Base-by-base conservation (phyloP, 2,113 vertebrate genomes). In the Chaetops frenatus region DNA sequence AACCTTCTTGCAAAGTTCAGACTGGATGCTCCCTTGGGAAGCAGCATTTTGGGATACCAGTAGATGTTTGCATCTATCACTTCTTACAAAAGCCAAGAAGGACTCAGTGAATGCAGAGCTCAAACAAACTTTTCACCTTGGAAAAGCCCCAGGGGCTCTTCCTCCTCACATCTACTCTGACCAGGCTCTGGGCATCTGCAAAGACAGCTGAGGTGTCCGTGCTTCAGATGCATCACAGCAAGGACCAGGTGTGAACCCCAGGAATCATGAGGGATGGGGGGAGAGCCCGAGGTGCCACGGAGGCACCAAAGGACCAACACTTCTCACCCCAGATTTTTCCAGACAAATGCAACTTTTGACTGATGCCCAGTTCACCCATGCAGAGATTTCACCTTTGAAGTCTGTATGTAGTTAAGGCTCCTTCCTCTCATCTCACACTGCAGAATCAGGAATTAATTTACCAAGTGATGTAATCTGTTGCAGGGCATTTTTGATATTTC, bases 361-460 rank as follows among this genome's bases (percentile, higher is more conserved):
- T 28, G 12, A 69, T 27, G 19, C 8, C 25, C 31, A 23, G 31
- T 15, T 76, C 1, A 1, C 53, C 31, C 24, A 81, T 0, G 0
- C 23, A 81, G 29, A 69, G 36, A 38, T 51, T 74, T 89, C 60
- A 36, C 16, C 20, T 56, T 56, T 56, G 35, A 70, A 23, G 44
- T 36, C 12, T 35, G 9, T 6, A n/a, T 60, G 44, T 12, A 48
- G 22, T 67, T 67, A 3, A 35, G 20, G 45, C 5, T 92, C n/a
- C 38, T 72, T 82, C 44, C 12, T 78, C 9, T 22, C 11, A 14
- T 12, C 33, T 72, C 50, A 62, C 11, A 3, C 7, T n/a, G 17
- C 23, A 92, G 56, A 76, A 78, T 1, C 4, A 3, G 60, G 36
- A 21, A 19, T 82, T 82, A 44, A 61, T 53, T 92, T 56, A 60